These are phyloP conservation scores for Diglossa cyanea DNA, from an alignment of 2,797 vertebrate species.

Conservation along the genomic window DNA sequence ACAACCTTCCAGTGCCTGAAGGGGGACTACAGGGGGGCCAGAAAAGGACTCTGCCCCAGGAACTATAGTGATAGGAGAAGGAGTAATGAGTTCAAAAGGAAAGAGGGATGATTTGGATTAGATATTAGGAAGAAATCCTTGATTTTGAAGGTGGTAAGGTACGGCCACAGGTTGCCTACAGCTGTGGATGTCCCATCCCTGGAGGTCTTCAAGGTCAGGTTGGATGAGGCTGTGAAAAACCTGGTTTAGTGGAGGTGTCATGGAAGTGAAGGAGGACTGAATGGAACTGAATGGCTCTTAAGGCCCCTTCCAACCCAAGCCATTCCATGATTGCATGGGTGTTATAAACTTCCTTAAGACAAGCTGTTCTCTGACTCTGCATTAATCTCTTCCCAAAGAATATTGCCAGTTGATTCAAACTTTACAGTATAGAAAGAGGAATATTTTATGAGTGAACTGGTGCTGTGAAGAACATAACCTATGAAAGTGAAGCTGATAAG, in stretches of 20 bases:
- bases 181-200: not conserved
- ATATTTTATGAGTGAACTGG: not conserved
- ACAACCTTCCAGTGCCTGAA: not conserved
- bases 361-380: not conserved
- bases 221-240: not conserved
- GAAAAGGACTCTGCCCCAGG: too few species aligned
- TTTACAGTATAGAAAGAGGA: not conserved
- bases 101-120: not conserved
- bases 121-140: not conserved
- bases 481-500: not conserved
- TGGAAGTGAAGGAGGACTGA: too few species aligned
- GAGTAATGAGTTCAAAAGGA: not conserved
- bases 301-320: not conserved
- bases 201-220: not conserved
- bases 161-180: not conserved
- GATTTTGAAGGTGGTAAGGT: not conserved
- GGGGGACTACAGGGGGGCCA: fast-evolving
- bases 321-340: not conserved
- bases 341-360: not conserved
- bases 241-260: not conserved
- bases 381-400: not conserved
- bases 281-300: not conserved
- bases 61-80: not conserved
- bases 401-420: not conserved
- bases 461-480: not conserved